phyloP scores from a whole-genome alignment of 2,797 vertebrate genomes.

The Galaxias olidus region DNA sequence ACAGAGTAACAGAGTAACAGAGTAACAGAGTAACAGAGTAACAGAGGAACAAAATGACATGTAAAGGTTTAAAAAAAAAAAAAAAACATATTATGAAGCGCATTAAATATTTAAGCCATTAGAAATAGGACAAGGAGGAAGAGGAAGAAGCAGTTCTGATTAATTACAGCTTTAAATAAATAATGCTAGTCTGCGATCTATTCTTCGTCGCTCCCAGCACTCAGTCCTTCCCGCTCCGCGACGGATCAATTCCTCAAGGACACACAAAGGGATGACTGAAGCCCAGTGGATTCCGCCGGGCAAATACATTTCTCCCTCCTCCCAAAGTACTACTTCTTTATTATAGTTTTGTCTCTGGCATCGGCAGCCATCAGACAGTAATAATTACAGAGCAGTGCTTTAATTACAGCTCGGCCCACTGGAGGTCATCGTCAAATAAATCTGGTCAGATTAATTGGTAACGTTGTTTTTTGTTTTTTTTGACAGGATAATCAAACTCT shows the following conservation, averaged over 20 bases:
- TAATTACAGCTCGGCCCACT: too few relatives aligned
- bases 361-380: background rate
- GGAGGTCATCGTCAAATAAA: too few relatives aligned
- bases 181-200: constrained; percentile 61
- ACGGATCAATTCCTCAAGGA: constrained; percentile 54
- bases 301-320: constrained; percentile 27
- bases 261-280: constrained; percentile 36
- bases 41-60: too few relatives aligned
- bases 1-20: too few relatives aligned
- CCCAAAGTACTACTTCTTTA: constrained; percentile 18
- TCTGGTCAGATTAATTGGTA: too few relatives aligned
- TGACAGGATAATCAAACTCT: too few relatives aligned
- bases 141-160: constrained; percentile 60
- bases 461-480: too few relatives aligned
- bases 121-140: constrained; percentile 43
- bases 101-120: constrained; percentile 69
- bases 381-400: background rate
- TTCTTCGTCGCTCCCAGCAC: constrained; percentile 30
- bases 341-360: background rate
- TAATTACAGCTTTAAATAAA: constrained; percentile 73
- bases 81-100: constrained; percentile 62
- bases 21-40: too few relatives aligned
- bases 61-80: too few relatives aligned
- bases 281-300: constrained; percentile 27
- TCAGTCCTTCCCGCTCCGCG: constrained; percentile 25